Evolutionary conservation across 2,797 vertebrate genomes (phyloP).

Genomic region (Sarcophilus harrisii): DNA sequence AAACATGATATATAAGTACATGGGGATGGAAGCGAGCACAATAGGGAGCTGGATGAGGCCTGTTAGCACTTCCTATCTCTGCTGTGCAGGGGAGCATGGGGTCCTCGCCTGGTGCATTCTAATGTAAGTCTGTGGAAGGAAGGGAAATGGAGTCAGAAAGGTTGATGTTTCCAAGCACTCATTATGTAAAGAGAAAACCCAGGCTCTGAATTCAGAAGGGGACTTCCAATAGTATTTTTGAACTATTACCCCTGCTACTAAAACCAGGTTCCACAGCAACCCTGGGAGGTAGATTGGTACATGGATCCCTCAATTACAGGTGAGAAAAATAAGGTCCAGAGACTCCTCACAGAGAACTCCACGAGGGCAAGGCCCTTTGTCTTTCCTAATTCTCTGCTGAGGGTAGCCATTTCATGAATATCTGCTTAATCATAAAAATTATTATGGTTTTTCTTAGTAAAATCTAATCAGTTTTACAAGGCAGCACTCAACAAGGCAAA

Average conservation of each 20-base stretch:
- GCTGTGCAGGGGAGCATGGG: no score
- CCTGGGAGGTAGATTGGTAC: neutral
- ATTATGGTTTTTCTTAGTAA: no score
- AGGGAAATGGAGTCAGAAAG: neutral
- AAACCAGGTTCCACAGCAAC: neutral
- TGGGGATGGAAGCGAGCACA: neutral
- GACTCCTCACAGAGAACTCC: no score
- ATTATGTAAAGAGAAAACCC: neutral
- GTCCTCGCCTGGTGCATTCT: neutral
- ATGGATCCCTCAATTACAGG: conserved; percentile 4
- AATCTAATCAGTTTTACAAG: no score
- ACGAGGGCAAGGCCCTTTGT: no score
- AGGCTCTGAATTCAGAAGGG: neutral
- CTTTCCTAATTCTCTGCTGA: no score
- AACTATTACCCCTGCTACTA: neutral
- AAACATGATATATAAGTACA: neutral
- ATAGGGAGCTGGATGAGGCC: neutral
- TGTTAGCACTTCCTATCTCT: neutral
- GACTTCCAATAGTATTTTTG: neutral
- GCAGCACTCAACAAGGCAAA: no score
- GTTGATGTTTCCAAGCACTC: neutral
- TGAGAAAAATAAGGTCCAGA: no score
- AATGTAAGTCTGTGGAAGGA: neutral
- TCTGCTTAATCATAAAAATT: no score
- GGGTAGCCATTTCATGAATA: no score